These are phyloP conservation scores for Danio kyathit DNA, from an alignment of 2,797 vertebrate genomes.

Conservation along the genomic window DNA sequence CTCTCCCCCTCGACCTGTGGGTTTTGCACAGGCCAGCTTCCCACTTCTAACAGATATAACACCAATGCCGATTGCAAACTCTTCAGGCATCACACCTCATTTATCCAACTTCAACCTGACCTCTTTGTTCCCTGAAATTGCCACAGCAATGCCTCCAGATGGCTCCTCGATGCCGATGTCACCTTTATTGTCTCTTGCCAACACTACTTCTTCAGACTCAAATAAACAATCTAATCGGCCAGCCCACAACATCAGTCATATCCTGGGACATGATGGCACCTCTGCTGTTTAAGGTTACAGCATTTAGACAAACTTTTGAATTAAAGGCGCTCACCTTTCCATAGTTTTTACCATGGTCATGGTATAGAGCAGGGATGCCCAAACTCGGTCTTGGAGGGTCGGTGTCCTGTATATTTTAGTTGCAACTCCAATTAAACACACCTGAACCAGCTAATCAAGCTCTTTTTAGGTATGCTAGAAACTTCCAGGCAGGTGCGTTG, in stretches of 20 bases:
- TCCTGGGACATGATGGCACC: constrained; percentile 96
- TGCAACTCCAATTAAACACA: too few species aligned
- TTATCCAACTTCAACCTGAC: constrained; percentile 98
- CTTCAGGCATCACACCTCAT: constrained; percentile 88
- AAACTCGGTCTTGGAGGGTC: too few species aligned
- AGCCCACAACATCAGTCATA: constrained; percentile 99
- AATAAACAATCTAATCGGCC: constrained; percentile 96
- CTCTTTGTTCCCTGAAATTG: constrained; percentile 96
- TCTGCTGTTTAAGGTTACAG: constrained; percentile 85
- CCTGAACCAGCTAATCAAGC: too few species aligned
- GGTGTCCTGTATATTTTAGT: too few species aligned
- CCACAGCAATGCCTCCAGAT: constrained; percentile 92
- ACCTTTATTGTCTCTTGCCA: constrained; percentile 93
- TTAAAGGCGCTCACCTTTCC: neutral
- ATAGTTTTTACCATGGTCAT: neutral
- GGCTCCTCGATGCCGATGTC: constrained; percentile 95
- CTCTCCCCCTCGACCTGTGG: constrained; percentile 94
- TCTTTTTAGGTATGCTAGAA: too few species aligned
- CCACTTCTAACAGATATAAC: constrained; percentile 98
- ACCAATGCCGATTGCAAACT: constrained; percentile 94
- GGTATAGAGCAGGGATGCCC: neutral
- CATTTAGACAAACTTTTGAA: neutral
- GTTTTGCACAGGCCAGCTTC: constrained; percentile 95
- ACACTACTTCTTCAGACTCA: constrained; percentile 91
- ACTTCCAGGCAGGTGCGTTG: too few species aligned